Evolutionary conservation across 2,797 vertebrate genomes (phyloP), one percentile per base, ranked within the genome.

Genomic region (Coregonus suidteri): DNA sequence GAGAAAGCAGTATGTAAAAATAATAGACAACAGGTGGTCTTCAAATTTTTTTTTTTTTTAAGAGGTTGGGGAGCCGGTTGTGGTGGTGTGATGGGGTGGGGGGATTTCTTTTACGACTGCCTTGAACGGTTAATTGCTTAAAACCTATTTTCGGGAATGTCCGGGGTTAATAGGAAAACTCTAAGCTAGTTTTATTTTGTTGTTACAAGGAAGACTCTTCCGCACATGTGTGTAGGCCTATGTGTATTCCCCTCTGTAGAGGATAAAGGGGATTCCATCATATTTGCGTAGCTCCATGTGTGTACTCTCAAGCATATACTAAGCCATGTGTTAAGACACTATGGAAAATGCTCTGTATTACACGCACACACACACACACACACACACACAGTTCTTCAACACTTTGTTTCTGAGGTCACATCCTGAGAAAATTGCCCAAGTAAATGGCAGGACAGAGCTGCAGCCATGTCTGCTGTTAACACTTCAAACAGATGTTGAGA

Each of bases 1-100:
- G 98, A 97, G 97, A 97, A 97, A 98, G 96, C 96, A 95, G 95
- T 95, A 97, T 97, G 96, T 97, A 98, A 98, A 98, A 98, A 97
- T 98, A 98, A 99, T 98, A 97, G 96, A 97, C 97, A 98, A 99
- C 97, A 99, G 97, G 97, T 98, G 97, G 97, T 96, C 41, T 47
- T 47, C 41, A 47, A 47, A 96, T 95, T 95, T 76, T 1, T 62
- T 88, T 86, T 95, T 47, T 47, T 86, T 91, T 88, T 84, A 86
- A 86, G 78, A 84, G 77, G 41, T 9, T 47, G 2, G 2, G 2
- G 2, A 77, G 77, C 73, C 35, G 15, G 52, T 73, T 78, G 85
- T 76, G 76, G 73, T 51, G 76, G 78, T 78, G 72, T 83, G 76
- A 79, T 79, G 31, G 52, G 62, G 37, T 1, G 47, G 15, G 51